These are phyloP conservation scores for Cotesia congregata DNA, from an alignment of 2,888 invertebrate species.

Conservation along the genomic window DNA sequence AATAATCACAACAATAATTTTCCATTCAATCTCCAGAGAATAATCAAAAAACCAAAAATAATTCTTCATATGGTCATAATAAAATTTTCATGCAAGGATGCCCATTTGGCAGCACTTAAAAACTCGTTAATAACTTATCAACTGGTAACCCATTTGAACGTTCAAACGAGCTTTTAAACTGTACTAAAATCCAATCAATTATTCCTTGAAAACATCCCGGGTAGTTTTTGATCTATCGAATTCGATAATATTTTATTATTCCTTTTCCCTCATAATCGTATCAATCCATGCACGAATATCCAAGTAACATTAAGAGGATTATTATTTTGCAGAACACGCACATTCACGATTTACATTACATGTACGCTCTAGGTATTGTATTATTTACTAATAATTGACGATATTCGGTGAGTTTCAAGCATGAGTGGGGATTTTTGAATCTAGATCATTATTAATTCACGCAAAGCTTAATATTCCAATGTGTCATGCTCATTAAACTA, in stretches of 20 bases:
- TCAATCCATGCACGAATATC: background rate
- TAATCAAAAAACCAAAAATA: background rate
- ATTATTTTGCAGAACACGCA: background rate
- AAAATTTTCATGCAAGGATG: conserved; percentile 11
- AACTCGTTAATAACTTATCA: conserved; percentile 49
- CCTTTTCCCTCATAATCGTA: background rate
- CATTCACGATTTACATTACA: background rate
- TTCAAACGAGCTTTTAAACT: conserved; percentile 50
- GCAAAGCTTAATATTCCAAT: conserved; percentile 18
- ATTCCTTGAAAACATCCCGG: conserved; percentile 39
- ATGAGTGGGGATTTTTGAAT: conserved; percentile 42
- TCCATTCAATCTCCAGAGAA: background rate
- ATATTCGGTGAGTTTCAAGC: background rate
- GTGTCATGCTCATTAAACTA: conserved; percentile 33
- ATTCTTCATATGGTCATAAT: background rate
- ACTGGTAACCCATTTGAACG: conserved; percentile 39
- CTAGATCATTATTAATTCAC: conserved; percentile 49
- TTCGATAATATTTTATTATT: background rate
- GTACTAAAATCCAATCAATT: conserved; percentile 39
- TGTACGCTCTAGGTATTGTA: background rate
- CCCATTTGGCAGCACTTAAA: conserved; percentile 41
- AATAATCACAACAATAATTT: background rate
- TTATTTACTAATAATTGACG: background rate
- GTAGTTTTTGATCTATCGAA: background rate
- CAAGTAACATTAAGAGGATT: background rate